Conservation (phyloP, 37 sponge, comb jelly and placozoan genomes). For the Bolinopsis microptera region DNA sequence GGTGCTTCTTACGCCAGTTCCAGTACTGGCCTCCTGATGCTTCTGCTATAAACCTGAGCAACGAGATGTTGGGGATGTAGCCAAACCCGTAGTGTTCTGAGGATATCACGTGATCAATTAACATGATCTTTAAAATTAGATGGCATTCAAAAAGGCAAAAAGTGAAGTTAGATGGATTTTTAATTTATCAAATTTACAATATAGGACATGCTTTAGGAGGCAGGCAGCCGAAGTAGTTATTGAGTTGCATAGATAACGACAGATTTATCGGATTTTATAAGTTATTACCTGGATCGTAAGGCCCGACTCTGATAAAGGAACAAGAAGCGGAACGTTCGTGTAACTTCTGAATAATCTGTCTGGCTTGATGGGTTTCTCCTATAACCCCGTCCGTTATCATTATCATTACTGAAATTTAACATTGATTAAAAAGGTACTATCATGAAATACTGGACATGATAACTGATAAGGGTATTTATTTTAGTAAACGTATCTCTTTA, state of each 20-base stretch:
- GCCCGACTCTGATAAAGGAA: slow-evolving; percentile 51
- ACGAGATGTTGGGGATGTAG: slow-evolving; percentile 50
- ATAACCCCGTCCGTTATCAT: slow-evolving; percentile 65
- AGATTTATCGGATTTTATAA: too few relatives aligned
- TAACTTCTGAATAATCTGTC: background rate
- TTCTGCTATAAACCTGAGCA: slow-evolving; percentile 27
- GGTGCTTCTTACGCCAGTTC: background rate
- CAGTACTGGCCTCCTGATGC: slow-evolving; percentile 46
- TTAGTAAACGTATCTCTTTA: too few relatives aligned
- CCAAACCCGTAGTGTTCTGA: slow-evolving; percentile 54
- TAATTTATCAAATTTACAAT: too few relatives aligned
- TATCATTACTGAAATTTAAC: slow-evolving; percentile 5
- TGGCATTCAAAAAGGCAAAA: too few relatives aligned
- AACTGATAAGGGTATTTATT: too few relatives aligned
- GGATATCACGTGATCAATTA: background rate
- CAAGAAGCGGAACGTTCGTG: slow-evolving; percentile 41
- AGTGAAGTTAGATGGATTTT: too few relatives aligned
- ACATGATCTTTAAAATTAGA: too few relatives aligned
- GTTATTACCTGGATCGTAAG: background rate
- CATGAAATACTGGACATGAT: too few relatives aligned
- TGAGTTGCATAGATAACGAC: too few relatives aligned
- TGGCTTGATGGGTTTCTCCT: slow-evolving; percentile 34
- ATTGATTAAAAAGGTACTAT: too few relatives aligned
- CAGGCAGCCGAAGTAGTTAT: too few relatives aligned
- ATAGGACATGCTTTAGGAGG: too few relatives aligned